Base-by-base conservation (phyloP, 1,140 invertebrate genomes). In the Bombus consobrinus region DNA sequence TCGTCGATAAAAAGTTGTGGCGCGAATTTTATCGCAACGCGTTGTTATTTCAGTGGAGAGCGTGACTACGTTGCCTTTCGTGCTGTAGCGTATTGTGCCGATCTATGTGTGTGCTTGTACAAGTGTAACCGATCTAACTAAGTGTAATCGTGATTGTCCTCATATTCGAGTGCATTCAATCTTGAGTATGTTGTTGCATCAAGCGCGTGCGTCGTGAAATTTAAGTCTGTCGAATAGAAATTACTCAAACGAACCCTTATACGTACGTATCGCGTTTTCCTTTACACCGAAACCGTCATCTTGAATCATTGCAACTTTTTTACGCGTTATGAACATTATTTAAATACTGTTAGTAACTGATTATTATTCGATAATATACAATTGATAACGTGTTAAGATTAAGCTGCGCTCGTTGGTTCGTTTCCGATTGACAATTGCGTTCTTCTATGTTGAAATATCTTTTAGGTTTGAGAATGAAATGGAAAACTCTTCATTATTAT, bases 91-190 rank as follows among this genome's bases (percentile, higher is more conserved):
- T 43, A 76, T 25, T 37, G 34, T 37, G 25, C 25, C 53, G 22
- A 57, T 37, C 13, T n/a, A 4, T 13, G 72, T 5, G 8, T 15
- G 25, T 10, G 77, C 68, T 85, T 66, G 77, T 69, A 80, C 76
- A 62, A 79, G 83, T 85, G 83, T 81, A 85, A 85, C 77, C 18
- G 77, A 85, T 85, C 77, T 66, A 62, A 62, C 69, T 37, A 32
- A 83, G 25, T 57, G 74, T 37, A 83, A 77, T 83, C 82, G 64
- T 37, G 82, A 83, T 83, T 83, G 82, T 83, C 74, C 82, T 83
- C 82, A n/a, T 83, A 69, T 77, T 78, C 43, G 81, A 68, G 81
- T 25, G 62, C 62, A 28, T 83, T 83, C 37, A 78, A 78, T 83
- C 82, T 69, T 74, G 43, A 57, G 43, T 37, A 37, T 22, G 41